These are phyloP conservation scores for Calosoma granatense DNA, from an alignment of 1,140 invertebrate species.

Conservation along the genomic window DNA sequence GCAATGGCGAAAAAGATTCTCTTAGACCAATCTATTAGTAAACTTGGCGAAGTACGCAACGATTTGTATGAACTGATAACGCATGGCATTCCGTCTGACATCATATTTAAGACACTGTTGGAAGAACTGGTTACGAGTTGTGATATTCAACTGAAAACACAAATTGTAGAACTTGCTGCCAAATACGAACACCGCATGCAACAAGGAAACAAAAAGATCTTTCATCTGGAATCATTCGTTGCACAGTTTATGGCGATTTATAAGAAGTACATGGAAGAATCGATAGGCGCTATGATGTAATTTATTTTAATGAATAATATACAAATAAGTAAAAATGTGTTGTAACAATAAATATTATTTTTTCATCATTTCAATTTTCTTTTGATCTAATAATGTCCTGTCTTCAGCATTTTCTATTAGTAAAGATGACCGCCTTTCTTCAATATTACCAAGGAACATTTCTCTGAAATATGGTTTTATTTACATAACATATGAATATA, in stretches of 20 bases:
- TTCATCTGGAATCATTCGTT: constrained; percentile 94
- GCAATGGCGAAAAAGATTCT: constrained; percentile 84
- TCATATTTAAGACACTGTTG: constrained; percentile 86
- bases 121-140: constrained; percentile 80
- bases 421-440: not conserved
- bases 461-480: no score
- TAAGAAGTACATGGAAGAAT: constrained; percentile 68
- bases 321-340: not conserved
- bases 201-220: constrained; percentile 87
- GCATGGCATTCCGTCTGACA: constrained; percentile 87
- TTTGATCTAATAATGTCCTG: not conserved
- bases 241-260: constrained; percentile 94
- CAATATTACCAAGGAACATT: not conserved
- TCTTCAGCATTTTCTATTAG: not conserved
- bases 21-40: constrained; percentile 76
- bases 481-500: no score
- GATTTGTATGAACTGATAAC: constrained; percentile 88
- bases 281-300: not conserved
- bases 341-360: constrained; percentile 3
- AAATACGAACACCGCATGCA: constrained; percentile 85
- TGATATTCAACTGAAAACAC: constrained; percentile 78
- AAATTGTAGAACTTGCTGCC: constrained; percentile 76
- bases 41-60: constrained; percentile 73
- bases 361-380: not conserved
- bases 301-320: constrained; percentile 1